Percentiles rank a stretch among this genome's conserved stretches.
Evolutionary conservation across 2,113 vertebrate genomes (phyloP).

Genomic region (pig (Sus scrofa)): T2T-Sscrofa CM000827.6:94542001-94542500

Average conservation of each 20-base stretch:
- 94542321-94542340: neutral
- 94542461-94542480: constrained; percentile 54
- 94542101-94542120: neutral
- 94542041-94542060: neutral
- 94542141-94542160: neutral
- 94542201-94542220: neutral
- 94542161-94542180: neutral
- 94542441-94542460: neutral
- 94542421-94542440: neutral
- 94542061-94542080: neutral
- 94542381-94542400: neutral
- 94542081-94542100: neutral
- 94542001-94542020: neutral
- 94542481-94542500: constrained; percentile 60
- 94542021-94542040: neutral
- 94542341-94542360: neutral
- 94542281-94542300: neutral
- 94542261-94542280: neutral
- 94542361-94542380: neutral
- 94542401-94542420: too few species aligned
- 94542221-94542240: neutral
- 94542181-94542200: neutral
- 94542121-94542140: neutral
- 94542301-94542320: neutral
- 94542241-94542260: neutral